Evolutionary conservation across 2,888 invertebrate genomes (phyloP), one percentile per base, ranked within the genome.

Genomic region (Theretra japonica): DNA sequence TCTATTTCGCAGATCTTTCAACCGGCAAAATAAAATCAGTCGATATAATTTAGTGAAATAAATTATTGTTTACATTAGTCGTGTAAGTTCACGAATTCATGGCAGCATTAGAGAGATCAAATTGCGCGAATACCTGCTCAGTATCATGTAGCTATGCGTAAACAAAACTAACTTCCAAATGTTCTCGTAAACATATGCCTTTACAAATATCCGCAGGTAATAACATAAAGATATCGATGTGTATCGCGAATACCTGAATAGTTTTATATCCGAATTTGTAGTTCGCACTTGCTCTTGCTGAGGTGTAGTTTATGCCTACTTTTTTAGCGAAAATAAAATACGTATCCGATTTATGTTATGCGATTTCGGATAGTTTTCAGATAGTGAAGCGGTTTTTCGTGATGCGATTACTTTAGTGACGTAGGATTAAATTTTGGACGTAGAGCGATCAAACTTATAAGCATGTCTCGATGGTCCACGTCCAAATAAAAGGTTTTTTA

Each of bases 101-200:
- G 19, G 62, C 60, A 59, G 70, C 70, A 59, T 73, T 72, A 53
- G 59, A 73, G 50, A 70, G 71, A 73, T 79, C 41, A 73, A 76
- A 75, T 77, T 69, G 69, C 76, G 69, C 69, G 73, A 75, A 80
- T 76, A 76, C 77, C 77, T 82, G 83, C 75, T 77, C 77, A 79
- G 73, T 78, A 81, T 82, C 80, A 79, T 76, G 73, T 68, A 69
- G 75, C 76, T 73, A 71, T 74, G 73, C 75, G 81, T 82, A 82
- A 82, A 81, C 80, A 77, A 59, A 17, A 71, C 73, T 75, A 72
- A 74, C 72, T 75, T 73, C 73, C 69, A 77, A 75, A 76, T 77
- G 76, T 72, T 81, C 72, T 73, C 74, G 75, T 81, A 81, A 81
- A 81, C 82, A 80, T 79, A 78, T 71, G 76, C 73, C 75, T 74